Evolutionary conservation across 2,797 vertebrate genomes (phyloP), one percentile per base, ranked within the genome.

Genomic region (Eospalax fontanierii): DNA sequence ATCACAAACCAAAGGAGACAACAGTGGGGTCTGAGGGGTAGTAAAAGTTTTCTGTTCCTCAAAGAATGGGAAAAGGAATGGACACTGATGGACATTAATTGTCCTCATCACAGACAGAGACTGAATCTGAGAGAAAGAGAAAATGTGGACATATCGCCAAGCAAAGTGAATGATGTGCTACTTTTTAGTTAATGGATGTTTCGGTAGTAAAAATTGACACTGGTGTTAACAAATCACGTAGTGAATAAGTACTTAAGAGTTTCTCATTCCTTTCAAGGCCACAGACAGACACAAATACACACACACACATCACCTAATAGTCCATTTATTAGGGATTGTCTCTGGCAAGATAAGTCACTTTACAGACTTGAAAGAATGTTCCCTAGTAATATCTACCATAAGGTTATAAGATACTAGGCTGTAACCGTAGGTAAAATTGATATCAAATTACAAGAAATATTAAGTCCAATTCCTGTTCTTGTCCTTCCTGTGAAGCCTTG

Each of bases 281-380:
- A 50, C 46, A 50, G 46, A 50, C 46, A 50, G 46, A 50, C 46
- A 50, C 6, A 50, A 6, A n/a, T n/a, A n/a, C n/a, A n/a, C n/a
- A n/a, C n/a, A n/a, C n/a, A n/a, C n/a, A n/a, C n/a, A n/a, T n/a
- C n/a, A n/a, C n/a, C n/a, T n/a, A n/a, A 33, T 35, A 15, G 88
- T 74, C 6, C 10, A 4, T 65, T 90, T n/a, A 46, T 59, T 61
- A 73, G 38, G 68, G 61, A 30, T 73, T 61, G 33, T 46, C 38
- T 22, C 54, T 94, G 28, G 40, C 54, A 94, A 46, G 26, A n/a
- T 63, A 33, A 71, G 26, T 82, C 22, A 92, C 75, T 87, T 85
- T 11, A 5, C 59, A 61, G 85, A 43, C 19, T 63, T 89, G 3
- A 22, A 57, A 38, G 4, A 84, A 61, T 75, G 19, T 59, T 35